Evolutionary conservation across 2,113 vertebrate species (phyloP), one percentile per base, ranked within the genome.

Genomic region (Campylomormyrus tamandua): DNA sequence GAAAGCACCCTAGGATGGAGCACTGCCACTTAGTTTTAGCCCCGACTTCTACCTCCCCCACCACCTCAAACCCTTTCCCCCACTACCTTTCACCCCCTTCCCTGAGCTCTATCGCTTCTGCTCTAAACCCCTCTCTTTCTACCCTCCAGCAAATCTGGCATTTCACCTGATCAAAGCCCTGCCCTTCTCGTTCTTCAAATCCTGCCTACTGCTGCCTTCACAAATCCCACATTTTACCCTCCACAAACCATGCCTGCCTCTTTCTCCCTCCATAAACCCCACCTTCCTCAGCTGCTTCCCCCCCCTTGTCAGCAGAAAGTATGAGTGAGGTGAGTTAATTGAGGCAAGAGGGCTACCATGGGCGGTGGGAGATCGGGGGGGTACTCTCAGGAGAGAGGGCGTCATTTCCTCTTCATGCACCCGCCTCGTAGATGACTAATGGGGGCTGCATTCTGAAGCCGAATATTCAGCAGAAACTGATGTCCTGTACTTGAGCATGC

Each of bases 281-380:
- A 8, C 66, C 31, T 84, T 56, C 53, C 39, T 77, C n/a, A 13
- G 70, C 70, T 39, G 9, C 70, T 1, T 0, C 24, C 15, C 93
- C 90, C 11, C 13, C 4, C 70, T 92, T 93, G 94, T 95, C 94
- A 95, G 95, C 94, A 95, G 92, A 95, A 95, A 94, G 93, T 93
- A 56, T 90, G 92, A 94, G 93, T 92, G 93, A 94, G 94, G 93
- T 90, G 91, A 94, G 94, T 93, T 96, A 95, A 96, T 96, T 95
- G 95, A 94, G 93, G 93, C 94, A 94, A 94, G 94, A 95, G 92
- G 92, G 92, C 94, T 93, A 90, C 92, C 91, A 77, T 77, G 31
- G 88, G 92, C 21, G 7, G 90, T 92, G 91, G 90, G 46, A 48
- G 17, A 46, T 46, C 0, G 39, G 80, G 80, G 80, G 90, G 49